Evolutionary conservation across 1,140 invertebrate genomes (phyloP), one percentile per base, ranked within the genome.

Genomic region (Saccostrea cuccullata): DNA sequence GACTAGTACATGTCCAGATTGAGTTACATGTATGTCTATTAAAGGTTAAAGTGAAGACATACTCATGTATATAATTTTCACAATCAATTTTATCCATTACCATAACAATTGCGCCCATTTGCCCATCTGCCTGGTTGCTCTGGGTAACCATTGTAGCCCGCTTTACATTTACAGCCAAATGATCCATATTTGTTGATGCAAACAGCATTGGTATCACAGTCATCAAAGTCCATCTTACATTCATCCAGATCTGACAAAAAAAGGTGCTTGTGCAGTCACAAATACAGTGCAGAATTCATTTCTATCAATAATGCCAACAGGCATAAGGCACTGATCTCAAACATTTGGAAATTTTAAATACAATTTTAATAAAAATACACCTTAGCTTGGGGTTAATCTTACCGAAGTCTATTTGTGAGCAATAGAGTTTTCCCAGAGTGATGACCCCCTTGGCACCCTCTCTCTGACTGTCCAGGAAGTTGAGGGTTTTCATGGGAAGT

Each of bases 101-200:
- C 92, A 87, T 90, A 92, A 86, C 93, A 94, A 67, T 92, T 90
- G 55, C 93, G 88, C 0, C 93, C 93, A 88, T 93, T 94, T 8
- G 93, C 92, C 90, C 88, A 91, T 11, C 90, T 88, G 17, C 86
- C 87, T 5, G 86, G 58, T 9, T 87, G 84, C 6, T 90, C 89
- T 12, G 67, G 70, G 20, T 20, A 77, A 55, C 95, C 94, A 36
- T 87, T 64, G 90, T 87, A 95, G 3, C 95, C 95, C 23, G 89
- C 87, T 26, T 94, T 93, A 88, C 95, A 95, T 17, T 91, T 84
- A 89, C 95, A 95, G 8, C 90, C 91, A 86, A 91, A 95, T 30
- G 90, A 86, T 36, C 94, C 94, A 40, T 87, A 67, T 20, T 91
- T 93, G 89, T 95, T 94, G 55, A 93, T 89, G 89, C 95, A 95